A percentile compares a stretch with the other conserved stretches of the same genome.
Evolutionary conservation across 1,140 invertebrate genomes (phyloP).

Genomic region (Grapholita molesta): DNA sequence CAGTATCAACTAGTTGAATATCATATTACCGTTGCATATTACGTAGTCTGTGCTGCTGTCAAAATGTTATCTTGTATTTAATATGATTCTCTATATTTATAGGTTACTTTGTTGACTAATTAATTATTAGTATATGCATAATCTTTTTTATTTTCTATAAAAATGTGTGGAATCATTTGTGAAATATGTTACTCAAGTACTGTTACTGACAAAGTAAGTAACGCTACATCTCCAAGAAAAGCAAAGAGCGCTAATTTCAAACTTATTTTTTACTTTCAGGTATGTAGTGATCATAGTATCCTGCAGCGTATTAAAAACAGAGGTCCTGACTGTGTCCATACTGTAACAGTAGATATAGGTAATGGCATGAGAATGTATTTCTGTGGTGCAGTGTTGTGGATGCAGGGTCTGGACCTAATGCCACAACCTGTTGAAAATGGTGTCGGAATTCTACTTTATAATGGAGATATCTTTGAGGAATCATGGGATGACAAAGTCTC

Average conservation of each 20-base stretch:
- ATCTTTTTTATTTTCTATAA: neutral
- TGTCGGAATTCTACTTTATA: conserved; percentile 62
- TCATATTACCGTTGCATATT: too few species aligned
- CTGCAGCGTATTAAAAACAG: conserved; percentile 55
- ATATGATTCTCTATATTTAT: too few species aligned
- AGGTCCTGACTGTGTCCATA: conserved; percentile 54
- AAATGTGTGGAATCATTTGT: conserved; percentile 11
- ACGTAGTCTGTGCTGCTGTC: too few species aligned
- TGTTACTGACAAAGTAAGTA: neutral
- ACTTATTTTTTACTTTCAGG: conserved; percentile 20
- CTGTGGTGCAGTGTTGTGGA: conserved; percentile 66
- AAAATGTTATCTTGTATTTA: too few species aligned
- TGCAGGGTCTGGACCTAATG: conserved; percentile 55
- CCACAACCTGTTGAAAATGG: conserved; percentile 62
- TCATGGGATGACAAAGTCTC: conserved; percentile 41
- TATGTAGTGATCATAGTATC: conserved; percentile 48
- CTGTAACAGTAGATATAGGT: conserved; percentile 26
- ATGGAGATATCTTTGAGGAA: conserved; percentile 74
- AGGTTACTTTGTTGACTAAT: neutral
- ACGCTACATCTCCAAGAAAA: neutral
- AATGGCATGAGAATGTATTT: conserved; percentile 37
- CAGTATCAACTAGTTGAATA: too few species aligned
- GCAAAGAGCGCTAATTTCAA: neutral
- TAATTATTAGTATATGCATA: neutral
- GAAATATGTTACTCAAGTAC: neutral